A percentile compares a stretch with the other conserved stretches of the same genome.
Conservation (phyloP, 2,113 vertebrate genomes). For the Menura novaehollandiae region DNA sequence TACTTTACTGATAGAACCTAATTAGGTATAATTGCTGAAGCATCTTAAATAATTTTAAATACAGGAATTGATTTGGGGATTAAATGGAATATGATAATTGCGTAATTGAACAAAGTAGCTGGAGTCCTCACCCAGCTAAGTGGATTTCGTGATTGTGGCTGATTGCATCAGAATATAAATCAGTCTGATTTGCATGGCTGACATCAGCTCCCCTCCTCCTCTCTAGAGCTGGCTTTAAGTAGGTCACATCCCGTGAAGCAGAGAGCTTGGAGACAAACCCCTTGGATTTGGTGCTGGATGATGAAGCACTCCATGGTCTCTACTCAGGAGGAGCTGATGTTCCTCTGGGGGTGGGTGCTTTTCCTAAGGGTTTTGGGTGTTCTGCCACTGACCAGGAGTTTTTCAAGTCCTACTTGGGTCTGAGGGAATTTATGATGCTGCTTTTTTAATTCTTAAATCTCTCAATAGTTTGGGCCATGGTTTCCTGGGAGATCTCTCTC, state of each 20-base stretch:
- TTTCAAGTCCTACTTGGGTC: background rate
- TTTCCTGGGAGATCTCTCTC: background rate
- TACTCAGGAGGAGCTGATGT: background rate
- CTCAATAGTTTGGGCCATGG: background rate
- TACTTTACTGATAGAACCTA: slow-evolving; percentile 56
- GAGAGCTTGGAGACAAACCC: background rate
- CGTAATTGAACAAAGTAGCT: slow-evolving; percentile 66
- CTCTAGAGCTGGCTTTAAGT: background rate
- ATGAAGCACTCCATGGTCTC: fast-evolving
- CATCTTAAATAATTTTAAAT: slow-evolving; percentile 70
- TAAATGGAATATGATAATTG: slow-evolving; percentile 70
- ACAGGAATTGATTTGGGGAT: slow-evolving; percentile 67
- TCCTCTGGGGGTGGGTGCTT: background rate
- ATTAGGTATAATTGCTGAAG: slow-evolving; percentile 66
- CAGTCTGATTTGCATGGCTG: slow-evolving; percentile 35
- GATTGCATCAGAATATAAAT: slow-evolving; percentile 68
- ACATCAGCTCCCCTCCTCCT: background rate
- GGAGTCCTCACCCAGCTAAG: slow-evolving; percentile 56
- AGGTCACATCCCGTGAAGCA: background rate
- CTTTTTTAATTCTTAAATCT: background rate
- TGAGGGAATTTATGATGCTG: background rate
- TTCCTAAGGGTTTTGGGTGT: background rate
- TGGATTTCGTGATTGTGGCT: slow-evolving; percentile 60
- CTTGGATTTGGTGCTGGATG: background rate
- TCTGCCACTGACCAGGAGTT: background rate